Conservation (phyloP, 2,888 invertebrate species). For the Euzetes globulus region DNA sequence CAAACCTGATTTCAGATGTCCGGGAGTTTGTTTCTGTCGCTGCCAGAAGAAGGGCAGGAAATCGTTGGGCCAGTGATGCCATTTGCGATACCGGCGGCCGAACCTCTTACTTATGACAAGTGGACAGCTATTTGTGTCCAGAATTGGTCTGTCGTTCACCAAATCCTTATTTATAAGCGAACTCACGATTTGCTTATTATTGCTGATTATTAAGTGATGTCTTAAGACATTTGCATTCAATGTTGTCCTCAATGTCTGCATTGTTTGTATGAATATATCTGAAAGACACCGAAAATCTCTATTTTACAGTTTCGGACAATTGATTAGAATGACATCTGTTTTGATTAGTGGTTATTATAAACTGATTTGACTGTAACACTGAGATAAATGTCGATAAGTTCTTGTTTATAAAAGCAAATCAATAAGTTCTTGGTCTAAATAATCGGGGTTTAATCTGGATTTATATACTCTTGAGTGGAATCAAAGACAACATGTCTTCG, state of each 20-base stretch:
- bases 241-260: background rate
- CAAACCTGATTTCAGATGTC: slow-evolving; percentile 36
- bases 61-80: slow-evolving; percentile 38
- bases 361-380: too few species aligned
- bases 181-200: slow-evolving; percentile 13
- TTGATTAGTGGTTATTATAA: too few species aligned
- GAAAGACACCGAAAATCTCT: too few species aligned
- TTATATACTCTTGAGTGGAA: too few species aligned
- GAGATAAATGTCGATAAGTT: too few species aligned
- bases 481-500: too few species aligned
- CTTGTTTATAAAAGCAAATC: too few species aligned
- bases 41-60: slow-evolving; percentile 40
- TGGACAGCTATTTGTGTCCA: background rate
- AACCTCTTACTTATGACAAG: slow-evolving; percentile 13
- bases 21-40: slow-evolving; percentile 26
- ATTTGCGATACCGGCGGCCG: slow-evolving; percentile 28
- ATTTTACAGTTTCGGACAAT: too few species aligned
- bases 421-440: too few species aligned
- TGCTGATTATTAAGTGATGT: slow-evolving; percentile 11
- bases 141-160: background rate
- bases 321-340: too few species aligned
- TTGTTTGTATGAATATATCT: background rate
- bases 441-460: too few species aligned
- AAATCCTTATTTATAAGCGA: background rate
- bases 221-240: background rate